phyloP scores from a whole-genome alignment of 2,888 invertebrate genomes.

The Loripinus fragilis region DNA sequence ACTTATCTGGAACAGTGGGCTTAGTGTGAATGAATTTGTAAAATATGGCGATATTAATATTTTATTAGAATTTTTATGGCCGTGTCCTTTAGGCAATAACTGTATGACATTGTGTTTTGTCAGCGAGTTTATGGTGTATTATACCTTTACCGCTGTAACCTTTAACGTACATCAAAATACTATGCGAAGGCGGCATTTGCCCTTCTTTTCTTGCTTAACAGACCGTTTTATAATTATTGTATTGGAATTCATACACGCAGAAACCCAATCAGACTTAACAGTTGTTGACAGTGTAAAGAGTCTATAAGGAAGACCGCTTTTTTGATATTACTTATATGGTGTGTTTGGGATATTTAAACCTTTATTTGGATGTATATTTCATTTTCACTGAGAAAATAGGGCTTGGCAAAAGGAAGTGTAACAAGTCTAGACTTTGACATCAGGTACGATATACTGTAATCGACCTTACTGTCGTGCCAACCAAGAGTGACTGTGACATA shows the following conservation, averaged over 20 bases:
- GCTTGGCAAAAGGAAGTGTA: too few species aligned
- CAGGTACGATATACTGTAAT: too few species aligned
- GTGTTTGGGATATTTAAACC: too few species aligned
- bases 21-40: too few species aligned
- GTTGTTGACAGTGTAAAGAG: slow-evolving; percentile 10
- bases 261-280: neutral
- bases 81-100: slow-evolving; percentile 7
- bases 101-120: slow-evolving; percentile 17
- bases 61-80: neutral
- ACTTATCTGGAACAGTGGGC: too few species aligned
- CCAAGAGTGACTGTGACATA: too few species aligned
- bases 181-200: slow-evolving; percentile 10
- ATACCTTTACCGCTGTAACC: slow-evolving; percentile 1
- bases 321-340: too few species aligned
- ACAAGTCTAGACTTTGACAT: too few species aligned
- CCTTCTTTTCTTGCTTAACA: slow-evolving; percentile 11
- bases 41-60: too few species aligned
- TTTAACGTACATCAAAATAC: slow-evolving; percentile 10
- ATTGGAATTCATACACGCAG: slow-evolving; percentile 13
- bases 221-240: slow-evolving; percentile 14
- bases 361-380: too few species aligned
- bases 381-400: too few species aligned
- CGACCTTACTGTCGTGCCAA: too few species aligned
- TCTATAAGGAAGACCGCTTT: neutral
- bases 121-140: slow-evolving; percentile 7